These are phyloP conservation scores for Catharus fuscescens DNA, from an alignment of 2,113 vertebrate species.

Conservation along the genomic window DNA sequence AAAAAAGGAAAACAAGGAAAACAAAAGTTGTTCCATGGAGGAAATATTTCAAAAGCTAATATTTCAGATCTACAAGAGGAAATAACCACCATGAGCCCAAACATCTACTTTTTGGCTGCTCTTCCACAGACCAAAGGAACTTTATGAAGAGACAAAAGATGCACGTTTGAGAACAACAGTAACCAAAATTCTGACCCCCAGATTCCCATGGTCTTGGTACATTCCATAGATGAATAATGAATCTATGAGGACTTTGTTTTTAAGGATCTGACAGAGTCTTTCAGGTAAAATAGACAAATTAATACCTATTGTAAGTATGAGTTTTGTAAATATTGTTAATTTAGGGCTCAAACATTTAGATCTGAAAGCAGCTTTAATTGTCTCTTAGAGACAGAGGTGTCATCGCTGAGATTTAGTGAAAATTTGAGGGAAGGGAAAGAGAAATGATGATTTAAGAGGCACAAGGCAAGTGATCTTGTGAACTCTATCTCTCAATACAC, in stretches of 20 bases:
- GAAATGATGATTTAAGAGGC: not conserved
- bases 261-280: not conserved
- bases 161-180: not conserved
- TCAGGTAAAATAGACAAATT: not conserved
- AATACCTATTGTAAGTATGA: not conserved
- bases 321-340: not conserved
- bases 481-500: not conserved
- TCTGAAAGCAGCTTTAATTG: not conserved
- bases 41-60: not conserved
- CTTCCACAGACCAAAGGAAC: not conserved
- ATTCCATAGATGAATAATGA: not conserved
- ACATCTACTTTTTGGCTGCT: not conserved
- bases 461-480: not conserved
- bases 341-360: not conserved
- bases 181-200: not conserved
- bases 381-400: not conserved
- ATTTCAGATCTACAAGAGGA: not conserved
- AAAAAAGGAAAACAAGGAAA: not conserved
- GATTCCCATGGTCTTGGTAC: not conserved
- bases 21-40: not conserved
- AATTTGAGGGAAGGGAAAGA: not conserved
- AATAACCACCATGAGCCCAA: not conserved
- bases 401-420: not conserved
- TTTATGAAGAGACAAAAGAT: not conserved
- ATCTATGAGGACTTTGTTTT: not conserved